Base-by-base conservation (phyloP, 1,140 invertebrate species). In the Drosophila tristis region DNA sequence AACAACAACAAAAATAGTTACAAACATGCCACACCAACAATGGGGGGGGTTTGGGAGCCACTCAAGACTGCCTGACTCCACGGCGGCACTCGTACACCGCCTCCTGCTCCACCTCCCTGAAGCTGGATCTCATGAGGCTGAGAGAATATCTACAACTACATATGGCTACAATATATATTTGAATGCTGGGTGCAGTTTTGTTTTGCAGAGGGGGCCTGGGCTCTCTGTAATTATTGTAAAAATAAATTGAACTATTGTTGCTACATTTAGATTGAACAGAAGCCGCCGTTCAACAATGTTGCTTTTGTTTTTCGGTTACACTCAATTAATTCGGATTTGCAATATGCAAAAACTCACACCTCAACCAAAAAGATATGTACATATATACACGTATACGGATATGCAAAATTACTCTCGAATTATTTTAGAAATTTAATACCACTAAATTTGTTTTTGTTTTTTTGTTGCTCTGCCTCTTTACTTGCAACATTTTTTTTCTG, bases 211-310 rank as follows among this genome's bases (percentile, higher is more conserved):
- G 11, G 35, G 11, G 31, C 3, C 3, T 9, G 9, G 35, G 35
- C 11, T 5, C 75, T 76, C 47, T 89, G 56, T 89, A 89, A 89
- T 89, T 89, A 89, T 78, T 90, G 74, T 90, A 84, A 89, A 89
- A 89, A 89, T 87, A 87, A 90, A 90, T 89, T 89, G 75, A 89
- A 90, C 84, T 89, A 89, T 90, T 89, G 85, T 89, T 89, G 84
- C 84, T 72, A 65, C 75, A 89, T 77, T 87, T 87, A 68, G 66
- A 85, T 70, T 66, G 61, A 72, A 80, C 70, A 67, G 63, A 29
- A 13, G 49, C 16, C 15, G 16, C 61, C 23, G 2, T 16, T 51
- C 59, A 70, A 82, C 78, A 87, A 68, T 81, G 84, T 73, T 79
- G 84, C 84, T 89, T 87, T 87, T 89, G 85, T 80, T 80, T 29